Evolutionary conservation across 2,888 invertebrate genomes (phyloP).

Genomic region (Sarcophaga caerulescens): DNA sequence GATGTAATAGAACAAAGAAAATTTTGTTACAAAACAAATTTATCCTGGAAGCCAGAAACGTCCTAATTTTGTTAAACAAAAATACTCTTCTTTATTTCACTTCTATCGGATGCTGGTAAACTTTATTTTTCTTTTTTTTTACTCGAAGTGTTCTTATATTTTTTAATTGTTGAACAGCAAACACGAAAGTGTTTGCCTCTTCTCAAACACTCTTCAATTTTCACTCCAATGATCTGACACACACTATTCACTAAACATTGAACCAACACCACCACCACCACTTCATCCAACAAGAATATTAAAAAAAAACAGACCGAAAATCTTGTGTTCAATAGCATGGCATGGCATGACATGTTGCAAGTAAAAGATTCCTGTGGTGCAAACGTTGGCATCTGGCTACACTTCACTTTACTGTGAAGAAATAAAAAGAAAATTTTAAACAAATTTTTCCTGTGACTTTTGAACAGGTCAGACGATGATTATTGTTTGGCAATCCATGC

Average conservation of each 20-base stretch:
- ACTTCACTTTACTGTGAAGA: constrained; percentile 16
- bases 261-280: background rate
- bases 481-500: constrained; percentile 8
- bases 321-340: background rate
- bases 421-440: background rate
- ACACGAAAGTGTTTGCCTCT: too few species aligned
- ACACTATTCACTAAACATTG: background rate
- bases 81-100: too few species aligned
- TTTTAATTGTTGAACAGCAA: too few species aligned
- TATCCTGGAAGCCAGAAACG: too few species aligned
- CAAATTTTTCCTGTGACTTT: background rate
- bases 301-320: background rate
- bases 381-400: constrained; percentile 30
- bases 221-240: background rate
- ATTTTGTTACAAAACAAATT: too few species aligned
- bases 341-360: constrained; percentile 4
- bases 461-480: constrained; percentile 32
- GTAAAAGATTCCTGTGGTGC: constrained; percentile 22
- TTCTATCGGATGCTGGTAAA: too few species aligned
- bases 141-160: too few species aligned
- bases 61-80: too few species aligned
- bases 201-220: background rate
- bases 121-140: too few species aligned
- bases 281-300: background rate
- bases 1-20: too few species aligned